Conservation (phyloP, 2,797 vertebrate species). For the Balearica regulorum region DNA sequence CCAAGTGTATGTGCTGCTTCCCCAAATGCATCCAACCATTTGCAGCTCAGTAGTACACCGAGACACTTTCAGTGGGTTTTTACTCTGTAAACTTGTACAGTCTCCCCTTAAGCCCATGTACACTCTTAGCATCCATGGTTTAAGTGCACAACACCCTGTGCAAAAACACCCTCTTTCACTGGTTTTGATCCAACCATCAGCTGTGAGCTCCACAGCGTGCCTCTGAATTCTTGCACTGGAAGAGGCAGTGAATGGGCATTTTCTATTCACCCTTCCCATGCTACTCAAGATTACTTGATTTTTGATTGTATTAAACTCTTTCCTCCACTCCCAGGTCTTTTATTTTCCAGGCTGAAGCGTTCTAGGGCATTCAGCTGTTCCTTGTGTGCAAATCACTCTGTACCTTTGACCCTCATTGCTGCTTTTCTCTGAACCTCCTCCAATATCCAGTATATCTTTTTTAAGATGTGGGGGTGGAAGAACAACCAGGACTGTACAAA, state of each 20-base stretch:
- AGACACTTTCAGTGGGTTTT: neutral
- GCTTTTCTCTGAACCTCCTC: constrained; percentile 8
- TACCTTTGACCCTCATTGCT: neutral
- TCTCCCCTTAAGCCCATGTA: fast-evolving
- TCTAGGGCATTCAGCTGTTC: neutral
- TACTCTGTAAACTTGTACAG: neutral
- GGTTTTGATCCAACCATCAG: neutral
- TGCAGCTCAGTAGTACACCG: neutral
- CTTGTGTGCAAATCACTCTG: neutral
- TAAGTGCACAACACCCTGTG: neutral
- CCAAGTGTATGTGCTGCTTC: neutral
- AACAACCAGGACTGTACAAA: neutral
- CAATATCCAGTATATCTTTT: neutral
- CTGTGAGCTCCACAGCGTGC: fast-evolving
- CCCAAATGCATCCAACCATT: neutral
- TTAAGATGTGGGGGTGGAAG: neutral
- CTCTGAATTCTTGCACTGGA: neutral
- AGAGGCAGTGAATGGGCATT: neutral
- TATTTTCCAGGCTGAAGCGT: neutral
- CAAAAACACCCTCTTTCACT: neutral
- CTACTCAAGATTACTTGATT: neutral
- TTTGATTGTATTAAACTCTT: neutral
- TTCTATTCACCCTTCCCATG: neutral
- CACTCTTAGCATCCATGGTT: neutral
- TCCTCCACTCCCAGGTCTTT: neutral